A percentile compares a stretch with the other conserved stretches of the same genome.
These are phyloP conservation scores for Bos indicus DNA, from an alignment of 2,113 vertebrate genomes.

Conservation along the genomic window DNA sequence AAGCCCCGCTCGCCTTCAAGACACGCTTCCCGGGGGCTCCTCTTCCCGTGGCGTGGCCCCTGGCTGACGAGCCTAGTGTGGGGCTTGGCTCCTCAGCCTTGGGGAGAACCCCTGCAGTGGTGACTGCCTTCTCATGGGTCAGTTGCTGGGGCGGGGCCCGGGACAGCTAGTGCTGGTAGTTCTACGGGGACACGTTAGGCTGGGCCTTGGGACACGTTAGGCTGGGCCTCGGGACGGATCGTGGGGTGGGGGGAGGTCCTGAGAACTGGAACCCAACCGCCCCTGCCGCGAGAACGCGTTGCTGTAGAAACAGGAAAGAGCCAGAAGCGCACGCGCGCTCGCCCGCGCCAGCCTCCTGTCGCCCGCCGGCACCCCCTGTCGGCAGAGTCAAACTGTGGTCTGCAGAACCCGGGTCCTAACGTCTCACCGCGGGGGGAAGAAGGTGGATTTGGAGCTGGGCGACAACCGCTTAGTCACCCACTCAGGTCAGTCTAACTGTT, in stretches of 20 bases:
- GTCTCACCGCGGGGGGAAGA: fast-evolving
- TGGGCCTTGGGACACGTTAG: not conserved
- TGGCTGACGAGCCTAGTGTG: not conserved
- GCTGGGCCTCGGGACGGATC: not conserved
- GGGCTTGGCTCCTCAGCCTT: not conserved
- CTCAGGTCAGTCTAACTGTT: not conserved
- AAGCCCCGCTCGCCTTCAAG: not conserved
- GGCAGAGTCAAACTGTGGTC: not conserved
- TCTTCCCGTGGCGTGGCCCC: not conserved
- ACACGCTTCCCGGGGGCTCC: not conserved
- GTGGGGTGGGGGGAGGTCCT: no score
- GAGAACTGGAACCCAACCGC: not conserved
- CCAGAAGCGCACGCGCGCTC: not conserved
- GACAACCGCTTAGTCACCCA: not conserved
- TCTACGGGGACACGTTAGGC: not conserved
- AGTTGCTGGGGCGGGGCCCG: not conserved
- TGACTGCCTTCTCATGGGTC: not conserved
- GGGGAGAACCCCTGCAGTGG: not conserved
- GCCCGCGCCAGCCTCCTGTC: not conserved
- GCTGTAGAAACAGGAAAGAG: not conserved
- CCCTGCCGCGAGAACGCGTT: not conserved
- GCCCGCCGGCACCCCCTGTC: not conserved
- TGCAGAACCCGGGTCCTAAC: not conserved
- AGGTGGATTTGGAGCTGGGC: not conserved
- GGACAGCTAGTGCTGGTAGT: no score